Percentiles rank a stretch among this genome's conserved stretches.
phyloP scores from a whole-genome alignment of 2,113 vertebrate genomes.

The Sinocyclocheilus anophthalmus region DNA sequence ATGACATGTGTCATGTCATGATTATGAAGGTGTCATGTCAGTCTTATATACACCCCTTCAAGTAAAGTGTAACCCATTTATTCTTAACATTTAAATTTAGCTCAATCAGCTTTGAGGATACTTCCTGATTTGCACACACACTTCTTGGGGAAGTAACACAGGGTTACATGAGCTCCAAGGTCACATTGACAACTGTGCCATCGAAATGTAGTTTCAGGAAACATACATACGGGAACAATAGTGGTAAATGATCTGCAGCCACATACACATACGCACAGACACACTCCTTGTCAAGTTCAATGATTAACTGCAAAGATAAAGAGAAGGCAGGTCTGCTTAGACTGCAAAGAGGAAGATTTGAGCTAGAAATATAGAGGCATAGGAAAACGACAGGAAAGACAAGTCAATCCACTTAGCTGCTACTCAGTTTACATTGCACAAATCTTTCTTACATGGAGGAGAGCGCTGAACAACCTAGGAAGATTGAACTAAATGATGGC shows the following conservation, averaged over 20 bases:
- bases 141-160: slow-evolving; percentile 41
- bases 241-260: slow-evolving; percentile 18
- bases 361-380: slow-evolving; percentile 28
- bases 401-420: background rate
- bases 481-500: slow-evolving; percentile 72
- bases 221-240: slow-evolving; percentile 41
- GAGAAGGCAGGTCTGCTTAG: slow-evolving; percentile 20
- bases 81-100: background rate
- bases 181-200: slow-evolving; percentile 53
- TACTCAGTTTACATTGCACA: slow-evolving; percentile 20
- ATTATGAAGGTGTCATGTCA: too few species aligned
- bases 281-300: slow-evolving; percentile 35
- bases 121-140: slow-evolving; percentile 35
- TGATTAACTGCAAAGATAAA: slow-evolving; percentile 59
- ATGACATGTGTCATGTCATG: too few species aligned
- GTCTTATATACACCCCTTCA: too few species aligned
- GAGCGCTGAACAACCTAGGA: slow-evolving; percentile 49
- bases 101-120: background rate
- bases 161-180: slow-evolving; percentile 50
- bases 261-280: slow-evolving; percentile 22
- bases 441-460: slow-evolving; percentile 60
- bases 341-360: slow-evolving; percentile 3
- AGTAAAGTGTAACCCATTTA: background rate
- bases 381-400: slow-evolving; percentile 36
- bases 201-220: slow-evolving; percentile 8